Evolutionary conservation across 2,888 invertebrate genomes (phyloP), one percentile per base, ranked within the genome.

Genomic region (Rhagophthalmus giganteus): DNA sequence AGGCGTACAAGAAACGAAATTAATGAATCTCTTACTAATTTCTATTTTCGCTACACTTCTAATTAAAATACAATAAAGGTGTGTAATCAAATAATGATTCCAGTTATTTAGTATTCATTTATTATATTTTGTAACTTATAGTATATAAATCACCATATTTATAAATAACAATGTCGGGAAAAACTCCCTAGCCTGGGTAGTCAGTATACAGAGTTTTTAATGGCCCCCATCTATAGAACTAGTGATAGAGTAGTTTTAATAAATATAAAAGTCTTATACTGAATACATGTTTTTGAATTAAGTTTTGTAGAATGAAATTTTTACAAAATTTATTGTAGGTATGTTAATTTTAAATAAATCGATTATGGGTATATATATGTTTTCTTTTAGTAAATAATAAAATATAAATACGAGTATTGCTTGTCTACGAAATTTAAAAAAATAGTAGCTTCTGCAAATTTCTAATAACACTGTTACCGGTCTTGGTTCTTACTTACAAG

Each of bases 201-300:
- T 44, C 31, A 50, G 50, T 50, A 50, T 50, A 50, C 50, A 50
- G 38, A 41, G 49, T 41, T 42, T 30, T 38, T 44, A 20, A 26
- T 42, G 50, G 42, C 50, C 50, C 49, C 50, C 31, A 34, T 28
- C 41, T 34, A 44, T n/a, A n/a, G 42, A 45, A 11, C 20, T 37
- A 45, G 7, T 34, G n/a, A 27, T 27, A n/a, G n/a, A 14, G n/a
- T 34, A 20, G 28, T 45, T 20, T 37, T 31, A 37, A 30, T 25
- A 15, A 42, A 33, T 26, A 32, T n/a, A n/a, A n/a, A n/a, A n/a
- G n/a, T n/a, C 26, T 33, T 28, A 12, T 37, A 31, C 30, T 37
- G 37, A 45, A 24, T 45, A 45, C 20, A 16, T 30, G 28, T 5
- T 15, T 12, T 12, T 25, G 12, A 27, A 11, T 6, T 12, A 32